Conservation (phyloP, 2,888 invertebrate genomes). For the Ceriagrion tenellum region DNA sequence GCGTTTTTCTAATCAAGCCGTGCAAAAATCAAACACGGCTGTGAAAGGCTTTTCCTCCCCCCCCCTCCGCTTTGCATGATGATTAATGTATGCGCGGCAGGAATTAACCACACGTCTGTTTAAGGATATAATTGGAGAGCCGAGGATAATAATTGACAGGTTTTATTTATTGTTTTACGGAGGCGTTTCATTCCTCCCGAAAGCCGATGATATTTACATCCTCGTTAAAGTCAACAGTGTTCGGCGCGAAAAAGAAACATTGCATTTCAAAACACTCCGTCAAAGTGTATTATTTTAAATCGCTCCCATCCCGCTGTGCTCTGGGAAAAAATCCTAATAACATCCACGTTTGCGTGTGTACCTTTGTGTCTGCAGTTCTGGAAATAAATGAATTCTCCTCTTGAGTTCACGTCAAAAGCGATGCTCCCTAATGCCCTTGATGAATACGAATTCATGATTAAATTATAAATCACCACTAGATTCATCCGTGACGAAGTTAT, state of each 20-base stretch:
- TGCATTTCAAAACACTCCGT: not conserved
- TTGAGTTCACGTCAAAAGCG: not conserved
- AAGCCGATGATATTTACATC: not conserved
- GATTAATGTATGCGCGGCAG: not conserved
- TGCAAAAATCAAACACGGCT: not conserved
- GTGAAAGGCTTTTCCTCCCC: too few relatives aligned
- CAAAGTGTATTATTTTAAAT: not conserved
- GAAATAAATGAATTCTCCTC: not conserved
- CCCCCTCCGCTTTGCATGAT: not conserved
- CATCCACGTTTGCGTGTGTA: not conserved
- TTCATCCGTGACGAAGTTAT: not conserved
- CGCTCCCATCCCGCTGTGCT: not conserved
- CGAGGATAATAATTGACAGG: constrained; percentile 2
- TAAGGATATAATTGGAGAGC: constrained; percentile 18
- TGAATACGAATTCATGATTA: not conserved
- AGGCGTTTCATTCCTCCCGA: not conserved
- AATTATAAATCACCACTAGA: not conserved
- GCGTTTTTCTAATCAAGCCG: not conserved
- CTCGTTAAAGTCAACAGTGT: not conserved
- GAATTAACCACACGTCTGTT: not conserved
- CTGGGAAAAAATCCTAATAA: not conserved
- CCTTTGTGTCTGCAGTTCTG: not conserved
- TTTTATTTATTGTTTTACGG: not conserved
- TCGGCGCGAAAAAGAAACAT: not conserved
- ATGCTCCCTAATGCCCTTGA: not conserved